These are phyloP conservation scores for Osmerus eperlanus DNA, from an alignment of 2,113 vertebrate species.

Conservation along the genomic window DNA sequence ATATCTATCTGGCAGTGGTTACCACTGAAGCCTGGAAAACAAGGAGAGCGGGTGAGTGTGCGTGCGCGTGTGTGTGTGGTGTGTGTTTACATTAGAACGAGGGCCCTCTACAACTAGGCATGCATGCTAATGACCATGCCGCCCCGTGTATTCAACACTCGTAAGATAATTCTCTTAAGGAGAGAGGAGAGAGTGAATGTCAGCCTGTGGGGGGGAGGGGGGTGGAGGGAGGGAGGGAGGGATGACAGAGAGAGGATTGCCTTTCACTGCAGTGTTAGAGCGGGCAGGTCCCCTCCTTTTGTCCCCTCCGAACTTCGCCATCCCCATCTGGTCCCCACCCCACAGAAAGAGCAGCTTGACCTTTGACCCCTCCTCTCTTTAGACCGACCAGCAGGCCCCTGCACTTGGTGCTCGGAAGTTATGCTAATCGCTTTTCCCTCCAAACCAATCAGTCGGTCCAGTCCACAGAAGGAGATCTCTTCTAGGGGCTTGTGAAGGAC, in stretches of 20 bases:
- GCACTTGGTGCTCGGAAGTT: conserved; percentile 35
- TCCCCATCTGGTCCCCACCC: conserved; percentile 61
- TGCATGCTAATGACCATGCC: conserved; percentile 64
- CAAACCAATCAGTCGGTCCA: conserved; percentile 6
- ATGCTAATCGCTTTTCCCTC: conserved; percentile 43
- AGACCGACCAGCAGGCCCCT: conserved; percentile 54
- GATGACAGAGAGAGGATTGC: conserved; percentile 69
- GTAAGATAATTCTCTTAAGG: conserved; percentile 35
- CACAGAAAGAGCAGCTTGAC: conserved; percentile 60
- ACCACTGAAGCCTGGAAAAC: conserved; percentile 84
- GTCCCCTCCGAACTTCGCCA: conserved; percentile 66
- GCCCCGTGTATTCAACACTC: conserved; percentile 36
- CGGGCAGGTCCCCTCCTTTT: conserved; percentile 67
- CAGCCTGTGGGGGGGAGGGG: conserved; percentile 1
- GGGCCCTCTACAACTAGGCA: conserved; percentile 43
- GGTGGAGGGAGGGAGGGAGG: conserved; percentile 36
- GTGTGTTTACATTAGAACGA: conserved; percentile 23
- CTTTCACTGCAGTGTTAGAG: conserved; percentile 65
- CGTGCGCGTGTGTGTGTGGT: conserved; percentile 36
- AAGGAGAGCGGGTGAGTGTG: conserved; percentile 16
- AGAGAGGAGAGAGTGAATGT: not conserved
- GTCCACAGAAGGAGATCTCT: not conserved
- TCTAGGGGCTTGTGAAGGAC: not conserved
- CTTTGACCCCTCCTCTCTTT: conserved; percentile 59
- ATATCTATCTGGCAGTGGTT: conserved; percentile 86